Conservation (phyloP, 1,140 invertebrate genomes). For the Apis cerana region DNA sequence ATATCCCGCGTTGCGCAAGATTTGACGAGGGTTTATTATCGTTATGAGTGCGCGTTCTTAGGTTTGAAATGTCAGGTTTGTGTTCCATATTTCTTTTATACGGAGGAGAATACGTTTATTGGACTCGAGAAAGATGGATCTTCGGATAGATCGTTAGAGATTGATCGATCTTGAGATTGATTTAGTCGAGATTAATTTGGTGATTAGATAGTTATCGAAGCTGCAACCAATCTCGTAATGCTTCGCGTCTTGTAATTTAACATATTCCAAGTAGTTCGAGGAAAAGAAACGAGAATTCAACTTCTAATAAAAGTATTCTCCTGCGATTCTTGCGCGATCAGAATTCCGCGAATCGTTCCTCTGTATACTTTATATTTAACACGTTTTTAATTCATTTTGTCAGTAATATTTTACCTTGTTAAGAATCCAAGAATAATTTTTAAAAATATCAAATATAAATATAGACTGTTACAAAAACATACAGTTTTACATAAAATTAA, state of each 20-base stretch:
- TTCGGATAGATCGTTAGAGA: not conserved
- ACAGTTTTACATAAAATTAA: no score
- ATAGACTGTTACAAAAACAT: no score
- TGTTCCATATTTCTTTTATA: not conserved
- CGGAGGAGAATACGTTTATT: not conserved
- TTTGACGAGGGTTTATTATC: slow-evolving; percentile 18
- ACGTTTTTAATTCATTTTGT: no score
- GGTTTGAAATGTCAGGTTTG: slow-evolving; percentile 3
- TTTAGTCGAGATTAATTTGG: slow-evolving; percentile 47
- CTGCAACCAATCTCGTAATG: slow-evolving; percentile 37
- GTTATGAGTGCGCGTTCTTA: not conserved
- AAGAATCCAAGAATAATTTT: not conserved
- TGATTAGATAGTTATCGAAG: slow-evolving; percentile 1
- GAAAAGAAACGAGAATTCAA: slow-evolving; percentile 3
- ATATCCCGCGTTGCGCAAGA: slow-evolving; percentile 5
- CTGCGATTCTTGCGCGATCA: not conserved
- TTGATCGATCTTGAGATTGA: not conserved
- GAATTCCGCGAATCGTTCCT: not conserved
- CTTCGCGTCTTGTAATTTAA: slow-evolving; percentile 38
- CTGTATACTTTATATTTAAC: not conserved
- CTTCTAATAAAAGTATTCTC: slow-evolving; percentile 18
- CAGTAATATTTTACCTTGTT: rapidly evolving
- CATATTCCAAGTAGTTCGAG: slow-evolving; percentile 32
- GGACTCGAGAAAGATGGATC: not conserved
- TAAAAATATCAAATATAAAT: not conserved